These are phyloP conservation scores for Drosophila trapezifrons DNA, from an alignment of 1,140 invertebrate genomes.

Conservation along the genomic window DNA sequence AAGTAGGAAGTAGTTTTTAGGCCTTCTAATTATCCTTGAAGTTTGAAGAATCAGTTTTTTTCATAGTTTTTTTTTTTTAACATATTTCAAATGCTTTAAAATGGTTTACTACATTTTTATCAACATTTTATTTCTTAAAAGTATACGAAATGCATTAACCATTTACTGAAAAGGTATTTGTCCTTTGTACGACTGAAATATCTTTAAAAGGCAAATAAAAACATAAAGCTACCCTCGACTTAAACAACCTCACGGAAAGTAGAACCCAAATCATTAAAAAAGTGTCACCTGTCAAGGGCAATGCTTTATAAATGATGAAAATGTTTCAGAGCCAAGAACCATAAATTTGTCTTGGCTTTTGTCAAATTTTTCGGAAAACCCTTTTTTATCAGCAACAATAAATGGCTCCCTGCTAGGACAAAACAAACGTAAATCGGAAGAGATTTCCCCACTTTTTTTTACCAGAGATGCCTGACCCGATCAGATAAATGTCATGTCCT, in stretches of 20 bases:
- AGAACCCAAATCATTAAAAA: constrained; percentile 35
- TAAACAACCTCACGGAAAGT: not conserved
- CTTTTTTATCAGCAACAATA: constrained; percentile 24
- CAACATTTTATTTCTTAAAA: too few species aligned
- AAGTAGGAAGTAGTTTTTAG: not conserved
- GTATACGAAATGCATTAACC: too few species aligned
- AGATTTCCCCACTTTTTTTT: constrained; percentile 7
- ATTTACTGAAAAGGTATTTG: too few species aligned
- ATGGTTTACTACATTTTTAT: too few species aligned
- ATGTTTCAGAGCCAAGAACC: constrained; percentile 18
- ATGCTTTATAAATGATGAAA: constrained; percentile 44
- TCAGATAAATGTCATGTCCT: constrained; percentile 34
- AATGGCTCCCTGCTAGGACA: constrained; percentile 8
- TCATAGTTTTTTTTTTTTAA: too few species aligned
- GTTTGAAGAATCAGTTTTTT: not conserved
- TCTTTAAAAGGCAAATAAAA: too few species aligned
- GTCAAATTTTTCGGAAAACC: not conserved
- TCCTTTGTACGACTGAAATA: too few species aligned
- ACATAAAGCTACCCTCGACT: not conserved
- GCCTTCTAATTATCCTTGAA: not conserved
- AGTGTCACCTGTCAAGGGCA: constrained; percentile 42
- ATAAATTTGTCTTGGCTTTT: constrained; percentile 21
- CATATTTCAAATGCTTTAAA: too few species aligned
- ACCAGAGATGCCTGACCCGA: constrained; percentile 2
- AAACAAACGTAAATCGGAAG: constrained; percentile 20